Conservation (phyloP, 1,140 invertebrate genomes). For the Oscheius sp. region DNA sequence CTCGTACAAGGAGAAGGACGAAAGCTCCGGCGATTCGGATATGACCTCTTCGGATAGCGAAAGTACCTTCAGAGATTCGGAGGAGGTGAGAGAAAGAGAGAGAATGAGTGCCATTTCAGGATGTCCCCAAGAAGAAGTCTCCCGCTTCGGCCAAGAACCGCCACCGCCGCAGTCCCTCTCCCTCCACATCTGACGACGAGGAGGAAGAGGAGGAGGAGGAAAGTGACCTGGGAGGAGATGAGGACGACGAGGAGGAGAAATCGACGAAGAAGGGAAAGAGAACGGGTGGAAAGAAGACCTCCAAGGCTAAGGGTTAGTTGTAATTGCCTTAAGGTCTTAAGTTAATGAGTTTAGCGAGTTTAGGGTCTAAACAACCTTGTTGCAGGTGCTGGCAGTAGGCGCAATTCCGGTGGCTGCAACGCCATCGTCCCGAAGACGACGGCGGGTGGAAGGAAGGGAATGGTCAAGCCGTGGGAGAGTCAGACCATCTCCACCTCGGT, state of each 20-base stretch:
- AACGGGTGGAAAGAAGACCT: neutral
- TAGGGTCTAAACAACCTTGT: neutral
- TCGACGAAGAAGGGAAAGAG: neutral
- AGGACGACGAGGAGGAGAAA: neutral
- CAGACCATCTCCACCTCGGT: neutral
- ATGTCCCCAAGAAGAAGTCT: neutral
- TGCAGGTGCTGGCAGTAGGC: too few species aligned
- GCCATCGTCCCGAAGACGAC: neutral
- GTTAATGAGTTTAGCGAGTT: neutral
- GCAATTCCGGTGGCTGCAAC: neutral
- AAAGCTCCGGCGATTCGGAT: too few species aligned
- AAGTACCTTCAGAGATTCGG: too few species aligned
- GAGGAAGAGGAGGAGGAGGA: neutral
- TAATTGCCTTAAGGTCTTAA: too few species aligned
- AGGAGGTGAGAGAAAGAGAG: too few species aligned
- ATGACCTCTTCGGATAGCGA: too few species aligned
- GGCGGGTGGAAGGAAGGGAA: neutral
- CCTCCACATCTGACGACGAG: neutral
- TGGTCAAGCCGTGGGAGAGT: neutral
- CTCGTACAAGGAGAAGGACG: too few species aligned
- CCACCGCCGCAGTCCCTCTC: neutral
- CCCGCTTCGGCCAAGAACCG: neutral
- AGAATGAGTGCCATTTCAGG: too few species aligned
- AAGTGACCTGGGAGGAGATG: neutral
- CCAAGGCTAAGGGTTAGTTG: too few species aligned